Evolutionary conservation across 2,113 vertebrate species (phyloP).

Genomic region (Anas platyrhynchos): DNA sequence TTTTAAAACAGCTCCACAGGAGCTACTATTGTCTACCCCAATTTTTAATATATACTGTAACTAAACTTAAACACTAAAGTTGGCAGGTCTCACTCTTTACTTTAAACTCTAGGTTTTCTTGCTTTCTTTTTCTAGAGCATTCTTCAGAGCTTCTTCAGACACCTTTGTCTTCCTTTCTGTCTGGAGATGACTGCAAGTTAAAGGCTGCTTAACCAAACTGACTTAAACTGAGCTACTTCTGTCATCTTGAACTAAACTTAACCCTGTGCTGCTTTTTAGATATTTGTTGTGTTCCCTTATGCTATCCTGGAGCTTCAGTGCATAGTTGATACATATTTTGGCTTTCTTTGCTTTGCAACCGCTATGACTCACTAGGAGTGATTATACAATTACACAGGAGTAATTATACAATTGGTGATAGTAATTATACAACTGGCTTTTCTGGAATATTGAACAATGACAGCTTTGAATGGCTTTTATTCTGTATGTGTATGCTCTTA

Average conservation of each 20-base stretch:
- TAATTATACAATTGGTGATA: not conserved
- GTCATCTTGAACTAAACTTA: not conserved
- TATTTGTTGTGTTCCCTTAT: not conserved
- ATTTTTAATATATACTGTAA: not conserved
- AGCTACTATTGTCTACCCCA: not conserved
- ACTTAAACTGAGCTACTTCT: not conserved
- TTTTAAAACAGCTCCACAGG: not conserved
- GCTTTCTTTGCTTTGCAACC: not conserved
- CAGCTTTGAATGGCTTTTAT: conserved; percentile 28
- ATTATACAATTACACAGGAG: not conserved
- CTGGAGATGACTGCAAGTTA: not conserved
- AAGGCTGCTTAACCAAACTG: not conserved
- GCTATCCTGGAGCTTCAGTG: not conserved
- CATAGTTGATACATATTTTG: not conserved
- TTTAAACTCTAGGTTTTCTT: not conserved
- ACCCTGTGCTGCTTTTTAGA: not conserved
- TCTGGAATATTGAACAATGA: not conserved
- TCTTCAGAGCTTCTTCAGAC: not conserved
- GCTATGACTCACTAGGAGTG: not conserved
- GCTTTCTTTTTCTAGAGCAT: not conserved
- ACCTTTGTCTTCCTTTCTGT: not conserved
- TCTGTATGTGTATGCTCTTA: not conserved
- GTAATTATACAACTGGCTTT: conserved; percentile 1
- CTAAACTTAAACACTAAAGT: rapidly evolving
- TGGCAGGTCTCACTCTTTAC: not conserved